Evolutionary conservation across 1,140 invertebrate species (phyloP).

Genomic region (Caenorhabditis brenneri): DNA sequence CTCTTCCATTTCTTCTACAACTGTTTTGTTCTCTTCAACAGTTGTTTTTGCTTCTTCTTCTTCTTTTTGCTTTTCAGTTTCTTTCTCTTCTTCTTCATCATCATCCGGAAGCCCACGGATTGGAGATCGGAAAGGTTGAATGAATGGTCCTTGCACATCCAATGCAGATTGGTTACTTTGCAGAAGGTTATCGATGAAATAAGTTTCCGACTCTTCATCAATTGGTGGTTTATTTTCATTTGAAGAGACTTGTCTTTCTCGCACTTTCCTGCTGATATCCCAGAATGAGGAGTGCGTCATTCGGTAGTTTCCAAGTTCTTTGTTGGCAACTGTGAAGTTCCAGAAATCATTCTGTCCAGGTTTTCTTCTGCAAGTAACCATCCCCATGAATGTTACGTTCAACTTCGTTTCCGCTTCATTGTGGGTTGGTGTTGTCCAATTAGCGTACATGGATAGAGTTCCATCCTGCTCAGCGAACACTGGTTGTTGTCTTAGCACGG

Average conservation of each 20-base stretch:
- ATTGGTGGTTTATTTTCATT: neutral
- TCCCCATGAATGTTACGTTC: constrained; percentile 54
- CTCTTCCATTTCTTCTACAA: too few relatives aligned
- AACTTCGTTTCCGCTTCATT: constrained; percentile 56
- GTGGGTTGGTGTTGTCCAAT: constrained; percentile 77
- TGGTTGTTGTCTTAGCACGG: constrained; percentile 85
- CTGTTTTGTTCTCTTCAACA: neutral
- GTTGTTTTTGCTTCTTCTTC: neutral
- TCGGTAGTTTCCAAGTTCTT: constrained; percentile 73
- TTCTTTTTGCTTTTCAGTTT: neutral
- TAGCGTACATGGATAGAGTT: constrained; percentile 94
- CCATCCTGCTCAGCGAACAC: constrained; percentile 83
- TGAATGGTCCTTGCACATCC: too few relatives aligned
- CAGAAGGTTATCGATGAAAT: too few relatives aligned
- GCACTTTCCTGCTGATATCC: constrained; percentile 57
- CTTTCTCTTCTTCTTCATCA: too few relatives aligned
- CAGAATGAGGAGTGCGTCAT: constrained; percentile 79
- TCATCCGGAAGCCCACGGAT: too few relatives aligned
- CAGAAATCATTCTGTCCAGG: constrained; percentile 67
- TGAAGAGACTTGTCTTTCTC: constrained; percentile 2
- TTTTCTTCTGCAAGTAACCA: constrained; percentile 54
- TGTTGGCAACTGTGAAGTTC: constrained; percentile 77
- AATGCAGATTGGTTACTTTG: too few relatives aligned
- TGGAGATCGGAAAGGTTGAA: too few relatives aligned
- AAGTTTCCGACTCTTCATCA: neutral